Evolutionary conservation across 2,888 invertebrate species (phyloP).

Genomic region (Tenthredo livida): DNA sequence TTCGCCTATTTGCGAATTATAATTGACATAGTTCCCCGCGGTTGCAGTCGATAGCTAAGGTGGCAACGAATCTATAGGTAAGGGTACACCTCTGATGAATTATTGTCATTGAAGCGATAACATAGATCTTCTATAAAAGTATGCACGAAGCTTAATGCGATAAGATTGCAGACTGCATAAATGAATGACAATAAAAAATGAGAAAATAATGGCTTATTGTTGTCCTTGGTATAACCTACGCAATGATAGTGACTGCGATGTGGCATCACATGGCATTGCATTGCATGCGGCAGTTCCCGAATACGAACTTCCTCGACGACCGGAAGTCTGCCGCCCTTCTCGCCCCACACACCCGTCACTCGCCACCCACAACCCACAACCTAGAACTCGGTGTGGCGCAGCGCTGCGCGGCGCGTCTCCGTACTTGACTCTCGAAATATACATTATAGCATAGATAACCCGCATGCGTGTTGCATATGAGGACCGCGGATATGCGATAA

Average conservation of each 20-base stretch:
- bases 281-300: constrained; percentile 29
- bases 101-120: too few species aligned
- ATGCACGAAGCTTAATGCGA: too few species aligned
- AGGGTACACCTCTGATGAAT: not conserved
- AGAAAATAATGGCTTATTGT: too few species aligned
- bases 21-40: constrained; percentile 23
- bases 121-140: too few species aligned
- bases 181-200: too few species aligned
- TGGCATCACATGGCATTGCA: not conserved
- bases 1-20: not conserved
- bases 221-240: constrained; percentile 41
- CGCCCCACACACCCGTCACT: not conserved
- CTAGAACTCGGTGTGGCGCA: constrained; percentile 1
- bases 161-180: too few species aligned
- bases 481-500: constrained; percentile 22
- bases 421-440: constrained; percentile 9
- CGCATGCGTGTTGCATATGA: not conserved
- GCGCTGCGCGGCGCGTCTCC: not conserved
- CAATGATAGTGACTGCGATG: not conserved
- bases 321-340: constrained; percentile 40
- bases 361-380: not conserved
- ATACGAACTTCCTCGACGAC: constrained; percentile 50
- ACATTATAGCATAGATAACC: not conserved
- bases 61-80: too few species aligned
- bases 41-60: not conserved